Conservation (phyloP, 2,888 invertebrate genomes). For the Polia nebulosa region DNA sequence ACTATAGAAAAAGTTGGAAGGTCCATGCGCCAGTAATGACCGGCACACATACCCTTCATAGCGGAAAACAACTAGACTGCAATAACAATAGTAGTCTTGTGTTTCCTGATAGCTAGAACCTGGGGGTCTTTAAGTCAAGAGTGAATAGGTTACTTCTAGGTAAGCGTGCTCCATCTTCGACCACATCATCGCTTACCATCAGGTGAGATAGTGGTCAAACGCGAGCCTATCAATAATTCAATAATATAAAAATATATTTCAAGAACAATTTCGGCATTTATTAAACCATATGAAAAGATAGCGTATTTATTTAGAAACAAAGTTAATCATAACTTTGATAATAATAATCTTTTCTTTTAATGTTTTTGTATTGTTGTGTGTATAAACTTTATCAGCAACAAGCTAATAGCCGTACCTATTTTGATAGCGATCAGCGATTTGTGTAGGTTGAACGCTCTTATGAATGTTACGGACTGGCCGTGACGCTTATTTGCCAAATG, state of each 20-base stretch:
- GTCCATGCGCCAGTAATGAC: not conserved
- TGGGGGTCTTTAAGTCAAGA: no score
- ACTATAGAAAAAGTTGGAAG: not conserved
- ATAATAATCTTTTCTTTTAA: constrained; percentile 30
- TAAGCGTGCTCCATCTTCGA: no score
- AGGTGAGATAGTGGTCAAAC: no score
- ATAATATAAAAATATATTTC: not conserved
- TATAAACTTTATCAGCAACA: constrained; percentile 29
- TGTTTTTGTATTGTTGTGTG: constrained; percentile 41
- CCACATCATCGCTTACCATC: no score
- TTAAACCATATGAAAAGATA: constrained; percentile 1
- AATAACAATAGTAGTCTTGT: no score
- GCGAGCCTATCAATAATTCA: no score
- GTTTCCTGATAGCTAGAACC: no score
- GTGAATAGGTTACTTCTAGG: no score
- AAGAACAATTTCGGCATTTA: not conserved
- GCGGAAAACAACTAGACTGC: not conserved
- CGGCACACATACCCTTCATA: not conserved
- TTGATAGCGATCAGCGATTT: constrained; percentile 20
- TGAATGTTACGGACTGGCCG: constrained; percentile 2
- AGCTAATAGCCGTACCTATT: constrained; percentile 11
- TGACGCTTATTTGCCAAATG: not conserved
- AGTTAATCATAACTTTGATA: constrained; percentile 17
- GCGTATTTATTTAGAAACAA: constrained; percentile 28
- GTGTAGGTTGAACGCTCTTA: constrained; percentile 20